Evolutionary conservation across 2,113 vertebrate species (phyloP).

Genomic region (Donacobius atricapilla): DNA sequence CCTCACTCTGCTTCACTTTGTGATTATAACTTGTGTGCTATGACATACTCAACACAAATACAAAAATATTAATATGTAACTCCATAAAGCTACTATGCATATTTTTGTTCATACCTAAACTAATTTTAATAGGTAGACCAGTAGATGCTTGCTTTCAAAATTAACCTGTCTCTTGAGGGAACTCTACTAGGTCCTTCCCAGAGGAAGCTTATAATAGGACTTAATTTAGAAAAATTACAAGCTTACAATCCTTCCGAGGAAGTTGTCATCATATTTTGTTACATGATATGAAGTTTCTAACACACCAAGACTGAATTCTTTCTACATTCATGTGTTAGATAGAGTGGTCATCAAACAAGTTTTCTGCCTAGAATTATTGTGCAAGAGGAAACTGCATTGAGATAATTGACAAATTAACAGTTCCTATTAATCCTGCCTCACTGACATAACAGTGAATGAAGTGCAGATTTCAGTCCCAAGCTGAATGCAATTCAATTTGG

Average conservation of each 20-base stretch:
- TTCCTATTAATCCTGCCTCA: neutral
- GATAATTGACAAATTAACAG: neutral
- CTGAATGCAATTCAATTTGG: neutral
- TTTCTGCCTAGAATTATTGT: neutral
- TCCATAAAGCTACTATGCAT: neutral
- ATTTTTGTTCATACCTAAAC: neutral
- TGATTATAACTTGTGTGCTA: neutral
- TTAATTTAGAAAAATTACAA: neutral
- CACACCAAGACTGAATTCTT: neutral
- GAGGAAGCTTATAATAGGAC: neutral
- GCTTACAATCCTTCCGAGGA: neutral
- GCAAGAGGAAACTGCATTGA: neutral
- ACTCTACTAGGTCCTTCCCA: neutral
- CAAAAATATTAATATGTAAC: neutral
- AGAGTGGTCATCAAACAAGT: neutral
- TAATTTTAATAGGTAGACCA: neutral
- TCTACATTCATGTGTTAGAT: fast-evolving
- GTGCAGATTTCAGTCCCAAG: neutral
- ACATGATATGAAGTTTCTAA: neutral
- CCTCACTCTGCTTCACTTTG: neutral
- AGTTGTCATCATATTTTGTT: neutral
- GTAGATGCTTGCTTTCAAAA: neutral
- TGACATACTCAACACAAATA: neutral
- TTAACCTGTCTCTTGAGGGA: neutral
- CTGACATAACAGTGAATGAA: neutral